phyloP scores from a whole-genome alignment of 2,113 vertebrate genomes.

The Agapornis roseicollis region DNA sequence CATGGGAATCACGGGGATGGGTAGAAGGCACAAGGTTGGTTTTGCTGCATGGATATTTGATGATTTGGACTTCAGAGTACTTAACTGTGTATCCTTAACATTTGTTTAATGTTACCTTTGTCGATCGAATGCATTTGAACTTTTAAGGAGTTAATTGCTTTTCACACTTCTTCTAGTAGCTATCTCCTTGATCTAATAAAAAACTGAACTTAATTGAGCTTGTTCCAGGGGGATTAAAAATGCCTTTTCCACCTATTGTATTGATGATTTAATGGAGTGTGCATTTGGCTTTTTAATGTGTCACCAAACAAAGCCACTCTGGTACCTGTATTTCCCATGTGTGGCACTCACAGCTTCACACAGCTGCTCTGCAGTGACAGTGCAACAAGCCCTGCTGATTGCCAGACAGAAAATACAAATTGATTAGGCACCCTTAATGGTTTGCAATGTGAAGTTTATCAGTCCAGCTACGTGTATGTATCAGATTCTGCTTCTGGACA shows the following conservation, averaged over 20 bases:
- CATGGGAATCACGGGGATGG: background rate
- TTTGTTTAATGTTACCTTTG: background rate
- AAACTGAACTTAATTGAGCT: background rate
- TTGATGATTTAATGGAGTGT: background rate
- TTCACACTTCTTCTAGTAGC: background rate
- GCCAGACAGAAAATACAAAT: background rate
- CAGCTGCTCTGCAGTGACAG: background rate
- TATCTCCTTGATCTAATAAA: background rate
- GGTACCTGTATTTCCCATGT: accelerated
- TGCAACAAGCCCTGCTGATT: accelerated
- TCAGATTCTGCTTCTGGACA: background rate
- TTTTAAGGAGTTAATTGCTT: slow-evolving; percentile 28
- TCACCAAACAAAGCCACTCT: accelerated
- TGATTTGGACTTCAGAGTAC: background rate
- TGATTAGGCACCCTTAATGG: background rate
- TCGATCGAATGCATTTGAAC: background rate
- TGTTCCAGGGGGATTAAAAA: background rate
- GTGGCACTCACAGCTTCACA: background rate
- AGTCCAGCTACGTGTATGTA: accelerated
- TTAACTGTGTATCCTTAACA: background rate
- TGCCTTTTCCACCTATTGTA: background rate
- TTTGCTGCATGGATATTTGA: background rate
- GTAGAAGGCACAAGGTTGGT: accelerated
- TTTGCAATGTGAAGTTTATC: background rate
- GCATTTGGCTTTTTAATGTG: accelerated